Evolutionary conservation across 2,888 invertebrate genomes (phyloP).

Genomic region (Amphimallon solstitiale): DNA sequence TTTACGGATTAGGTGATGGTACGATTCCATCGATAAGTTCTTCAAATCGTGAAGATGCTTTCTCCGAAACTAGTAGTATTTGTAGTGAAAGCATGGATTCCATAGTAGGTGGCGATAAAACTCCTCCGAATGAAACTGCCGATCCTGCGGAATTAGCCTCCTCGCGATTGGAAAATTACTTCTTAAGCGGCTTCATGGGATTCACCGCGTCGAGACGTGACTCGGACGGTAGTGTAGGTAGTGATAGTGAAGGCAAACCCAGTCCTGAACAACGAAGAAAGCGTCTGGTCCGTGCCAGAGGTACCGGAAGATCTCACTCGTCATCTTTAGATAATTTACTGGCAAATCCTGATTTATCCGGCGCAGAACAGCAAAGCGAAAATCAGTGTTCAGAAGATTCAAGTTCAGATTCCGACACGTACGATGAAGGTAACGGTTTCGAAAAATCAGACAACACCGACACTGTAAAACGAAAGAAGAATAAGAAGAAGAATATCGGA

Average conservation of each 20-base stretch:
- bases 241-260: constrained; percentile 88
- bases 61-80: constrained; percentile 86
- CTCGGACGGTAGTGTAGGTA: constrained; percentile 88
- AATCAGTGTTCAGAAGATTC: constrained; percentile 66
- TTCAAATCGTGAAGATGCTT: constrained; percentile 69
- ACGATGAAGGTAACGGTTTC: constrained; percentile 73
- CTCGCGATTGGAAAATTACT: constrained; percentile 89
- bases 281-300: constrained; percentile 81
- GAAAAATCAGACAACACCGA: constrained; percentile 82
- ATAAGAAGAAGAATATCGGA: constrained; percentile 70
- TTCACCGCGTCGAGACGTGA: constrained; percentile 81
- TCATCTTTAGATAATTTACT: constrained; percentile 83
- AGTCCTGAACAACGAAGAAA: constrained; percentile 89
- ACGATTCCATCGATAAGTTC: constrained; percentile 66
- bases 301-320: constrained; percentile 84
- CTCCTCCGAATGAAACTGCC: constrained; percentile 56
- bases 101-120: constrained; percentile 68
- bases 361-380: constrained; percentile 56
- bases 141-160: constrained; percentile 82
- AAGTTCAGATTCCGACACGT: constrained; percentile 79
- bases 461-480: constrained; percentile 85
- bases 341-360: constrained; percentile 68
- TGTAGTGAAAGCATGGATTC: constrained; percentile 87
- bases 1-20: constrained; percentile 84
- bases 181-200: constrained; percentile 86